Conservation (phyloP, 2,888 invertebrate genomes). For the Cepaea hortensis region DNA sequence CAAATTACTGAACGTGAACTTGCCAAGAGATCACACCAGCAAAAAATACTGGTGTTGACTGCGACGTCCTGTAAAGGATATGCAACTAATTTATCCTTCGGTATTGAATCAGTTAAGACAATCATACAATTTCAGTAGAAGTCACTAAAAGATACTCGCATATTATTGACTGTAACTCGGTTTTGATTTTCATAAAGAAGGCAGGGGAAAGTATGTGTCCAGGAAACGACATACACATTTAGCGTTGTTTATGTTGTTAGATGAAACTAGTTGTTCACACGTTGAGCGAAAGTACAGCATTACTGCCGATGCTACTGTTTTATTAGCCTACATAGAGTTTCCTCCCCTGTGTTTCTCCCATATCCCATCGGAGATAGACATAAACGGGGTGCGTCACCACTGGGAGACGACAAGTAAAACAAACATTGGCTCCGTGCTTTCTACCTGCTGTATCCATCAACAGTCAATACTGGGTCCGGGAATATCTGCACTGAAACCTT, state of each 20-base stretch:
- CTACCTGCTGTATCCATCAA: slow-evolving; percentile 27
- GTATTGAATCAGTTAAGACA: no score
- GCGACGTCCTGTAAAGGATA: no score
- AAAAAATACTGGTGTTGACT: no score
- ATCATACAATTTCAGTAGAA: no score
- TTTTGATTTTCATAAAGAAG: no score
- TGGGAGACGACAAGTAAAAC: slow-evolving; percentile 9
- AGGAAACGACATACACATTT: neutral
- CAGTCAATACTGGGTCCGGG: neutral
- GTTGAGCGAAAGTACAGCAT: neutral
- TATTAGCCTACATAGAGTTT: slow-evolving; percentile 16
- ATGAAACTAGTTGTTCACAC: neutral
- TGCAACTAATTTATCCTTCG: no score
- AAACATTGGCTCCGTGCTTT: slow-evolving; percentile 12
- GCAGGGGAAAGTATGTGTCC: no score
- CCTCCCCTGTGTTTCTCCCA: neutral
- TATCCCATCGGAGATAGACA: slow-evolving; percentile 3
- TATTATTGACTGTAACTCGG: no score
- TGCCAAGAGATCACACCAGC: no score
- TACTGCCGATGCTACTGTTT: neutral
- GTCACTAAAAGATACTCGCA: no score
- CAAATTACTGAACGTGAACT: no score
- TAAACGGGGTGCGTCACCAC: neutral
- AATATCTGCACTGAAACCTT: neutral
- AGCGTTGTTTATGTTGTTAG: neutral